Evolutionary conservation across 2,888 invertebrate genomes (phyloP).

Genomic region (Dusona sp.): DNA sequence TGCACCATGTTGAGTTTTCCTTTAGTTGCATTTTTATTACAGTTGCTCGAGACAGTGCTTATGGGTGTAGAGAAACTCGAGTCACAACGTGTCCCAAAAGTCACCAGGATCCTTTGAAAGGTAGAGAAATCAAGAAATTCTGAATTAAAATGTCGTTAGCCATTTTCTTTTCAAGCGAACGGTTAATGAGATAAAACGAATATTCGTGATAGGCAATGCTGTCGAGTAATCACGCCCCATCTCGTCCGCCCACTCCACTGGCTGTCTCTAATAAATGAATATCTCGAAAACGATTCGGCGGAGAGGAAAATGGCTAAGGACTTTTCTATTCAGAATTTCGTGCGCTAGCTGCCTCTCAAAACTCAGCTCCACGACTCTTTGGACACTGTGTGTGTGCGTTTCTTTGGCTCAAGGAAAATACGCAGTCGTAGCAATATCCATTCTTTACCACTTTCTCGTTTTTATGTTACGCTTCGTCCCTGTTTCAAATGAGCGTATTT

Average conservation of each 20-base stretch:
- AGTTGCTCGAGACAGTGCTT: neutral
- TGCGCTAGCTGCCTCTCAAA: neutral
- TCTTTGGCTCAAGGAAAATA: neutral
- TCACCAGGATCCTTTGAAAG: neutral
- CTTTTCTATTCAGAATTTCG: neutral
- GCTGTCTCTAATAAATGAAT: neutral
- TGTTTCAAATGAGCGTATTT: neutral
- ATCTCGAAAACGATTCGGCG: neutral
- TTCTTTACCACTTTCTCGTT: neutral
- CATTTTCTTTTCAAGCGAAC: neutral
- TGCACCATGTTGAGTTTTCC: neutral
- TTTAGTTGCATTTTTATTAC: conserved; percentile 20
- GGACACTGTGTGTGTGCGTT: neutral
- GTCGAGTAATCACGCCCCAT: neutral
- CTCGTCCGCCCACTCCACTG: neutral
- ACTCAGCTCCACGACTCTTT: neutral
- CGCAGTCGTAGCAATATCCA: neutral
- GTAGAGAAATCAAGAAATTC: neutral
- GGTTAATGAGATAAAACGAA: neutral
- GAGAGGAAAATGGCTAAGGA: neutral
- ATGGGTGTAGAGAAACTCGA: neutral
- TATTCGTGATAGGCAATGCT: neutral
- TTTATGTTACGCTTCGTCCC: neutral
- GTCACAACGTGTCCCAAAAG: neutral
- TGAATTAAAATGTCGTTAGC: neutral